Base-by-base conservation (phyloP, 2,113 vertebrate genomes). In the Istiophorus platypterus region DNA sequence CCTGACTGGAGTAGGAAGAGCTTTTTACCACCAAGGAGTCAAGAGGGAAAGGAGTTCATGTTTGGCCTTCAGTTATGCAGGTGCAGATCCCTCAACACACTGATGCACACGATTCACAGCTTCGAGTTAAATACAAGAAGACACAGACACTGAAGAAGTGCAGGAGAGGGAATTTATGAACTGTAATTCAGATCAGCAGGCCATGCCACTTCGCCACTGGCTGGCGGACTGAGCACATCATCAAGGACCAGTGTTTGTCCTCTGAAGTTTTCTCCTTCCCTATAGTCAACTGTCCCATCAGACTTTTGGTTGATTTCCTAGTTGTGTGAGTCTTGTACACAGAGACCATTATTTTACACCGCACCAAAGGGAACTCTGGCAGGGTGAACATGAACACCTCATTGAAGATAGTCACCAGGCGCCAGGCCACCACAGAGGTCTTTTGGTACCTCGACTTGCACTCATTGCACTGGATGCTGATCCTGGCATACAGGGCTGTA, bases 181-280 rank as follows among this genome's bases (percentile, higher is more conserved):
- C 31, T 31, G 11, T 2, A 2, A 0, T 9, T 92, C 77, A 94
- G 54, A 90, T 79, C 47, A 92, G 85, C 5, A 96, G 87, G n/a
- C 88, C 87, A 66, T 97, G 96, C 95, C 95, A 96, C 68, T 92
- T 88, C 39, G 95, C 94, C 20, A 96, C 58, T 22, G 95, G 95
- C 78, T 96, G 95, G 20, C 95, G 94, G 18, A 95, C 69, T 29
- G 95, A 95, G 20, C 71, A 71, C 89, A 94, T 90, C 94, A 95
- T 95, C 81, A 92, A 56, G 29, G 62, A 88, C 96, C 95, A 95
- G 80, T 95, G 95, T 17, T 93, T 74, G 31, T 94, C 92, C 58
- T 92, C 88, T 0, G 66, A 77, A 5, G 57, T 69, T 27, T 39
- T 91, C 17, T 83, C 88, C 76, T 94, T 96, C 31, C 91, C 91